Percentiles rank a stretch among this genome's conserved stretches.
Conservation (phyloP, 2,888 invertebrate genomes). For the Drosophila antonietae region DNA sequence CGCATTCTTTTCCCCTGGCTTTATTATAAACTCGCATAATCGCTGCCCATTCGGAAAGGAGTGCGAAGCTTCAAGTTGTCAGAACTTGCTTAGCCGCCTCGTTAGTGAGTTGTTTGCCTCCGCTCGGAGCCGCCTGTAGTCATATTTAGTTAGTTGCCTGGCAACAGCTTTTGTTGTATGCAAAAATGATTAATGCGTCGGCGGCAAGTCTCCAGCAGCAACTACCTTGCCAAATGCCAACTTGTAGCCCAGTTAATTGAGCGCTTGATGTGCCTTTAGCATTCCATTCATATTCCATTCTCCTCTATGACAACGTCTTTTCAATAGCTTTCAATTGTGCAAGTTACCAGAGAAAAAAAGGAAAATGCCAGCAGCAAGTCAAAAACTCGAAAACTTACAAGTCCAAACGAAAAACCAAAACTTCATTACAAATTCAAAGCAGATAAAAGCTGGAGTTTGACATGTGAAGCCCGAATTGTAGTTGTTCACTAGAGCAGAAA, state of each 20-base stretch:
- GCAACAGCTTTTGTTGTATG: conserved; percentile 66
- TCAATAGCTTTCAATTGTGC: conserved; percentile 57
- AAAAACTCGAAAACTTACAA: conserved; percentile 34
- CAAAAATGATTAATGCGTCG: conserved; percentile 71
- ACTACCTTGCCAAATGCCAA: conserved; percentile 43
- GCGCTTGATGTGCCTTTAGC: conserved; percentile 41
- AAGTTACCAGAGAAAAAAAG: not conserved
- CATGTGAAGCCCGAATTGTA: not conserved
- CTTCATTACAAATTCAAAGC: conserved; percentile 44
- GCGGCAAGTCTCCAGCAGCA: conserved; percentile 8
- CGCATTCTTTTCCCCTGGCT: conserved; percentile 46
- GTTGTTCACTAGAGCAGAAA: not conserved
- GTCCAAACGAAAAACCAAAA: conserved; percentile 32
- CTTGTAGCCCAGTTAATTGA: conserved; percentile 69
- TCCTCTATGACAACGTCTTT: conserved; percentile 49
- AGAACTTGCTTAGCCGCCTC: conserved; percentile 65
- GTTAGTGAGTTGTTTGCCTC: conserved; percentile 52
- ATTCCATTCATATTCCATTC: conserved; percentile 18
- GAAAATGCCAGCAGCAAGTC: conserved; percentile 29
- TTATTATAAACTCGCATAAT: conserved; percentile 78
- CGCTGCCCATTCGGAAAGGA: conserved; percentile 58
- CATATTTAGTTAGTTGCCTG: conserved; percentile 24
- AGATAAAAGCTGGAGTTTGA: not conserved
- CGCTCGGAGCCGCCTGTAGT: conserved; percentile 3
- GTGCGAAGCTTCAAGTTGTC: conserved; percentile 58